Evolutionary conservation across 2,113 vertebrate species (phyloP), one percentile per base, ranked within the genome.

Genomic region (Gadus chalcogrammus): DNA sequence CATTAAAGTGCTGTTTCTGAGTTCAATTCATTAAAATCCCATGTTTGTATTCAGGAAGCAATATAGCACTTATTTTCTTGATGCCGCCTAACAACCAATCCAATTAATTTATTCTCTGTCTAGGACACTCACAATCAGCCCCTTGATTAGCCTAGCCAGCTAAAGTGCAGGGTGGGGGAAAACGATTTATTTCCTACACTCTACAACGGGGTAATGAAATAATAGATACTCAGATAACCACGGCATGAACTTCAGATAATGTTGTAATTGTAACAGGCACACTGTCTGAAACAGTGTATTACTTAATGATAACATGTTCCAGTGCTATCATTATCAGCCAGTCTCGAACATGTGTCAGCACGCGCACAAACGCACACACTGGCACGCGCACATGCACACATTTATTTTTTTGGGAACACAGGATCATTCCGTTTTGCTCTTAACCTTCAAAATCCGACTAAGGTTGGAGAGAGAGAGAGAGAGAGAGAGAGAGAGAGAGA

Each of bases 401-500:
- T 79, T 71, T 72, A 0, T 7, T 35, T 6, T 35, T 35, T 35
- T 35, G 0, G 31, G 31, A 35, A 75, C 75, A 75, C 48, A 65
- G 68, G 72, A 80, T 16, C 28, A 77, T 79, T 59, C 24, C 78
- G 75, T 7, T 75, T 73, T 71, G 58, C 76, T 77, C 76, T 75
- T 88, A 88, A 89, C 89, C 88, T 91, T 91, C 82, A 90, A 86
- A 84, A 83, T 79, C 77, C 75, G 77, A 77, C 87, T 82, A 86
- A 89, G 71, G 76, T 82, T 77, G 28, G 64, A 87, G 90, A 88
- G 87, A 81, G 81, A 80, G 77, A 84, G 71, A 20, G 38, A 72
- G 85, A 81, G 87, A 81, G 85, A 67, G 67, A 59, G 71, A 75
- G 82, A 80, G 66, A 62, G 65, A 69, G 75, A 70, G 71, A 77